phyloP scores from a whole-genome alignment of 2,113 vertebrate genomes.

The Pheucticus melanocephalus region DNA sequence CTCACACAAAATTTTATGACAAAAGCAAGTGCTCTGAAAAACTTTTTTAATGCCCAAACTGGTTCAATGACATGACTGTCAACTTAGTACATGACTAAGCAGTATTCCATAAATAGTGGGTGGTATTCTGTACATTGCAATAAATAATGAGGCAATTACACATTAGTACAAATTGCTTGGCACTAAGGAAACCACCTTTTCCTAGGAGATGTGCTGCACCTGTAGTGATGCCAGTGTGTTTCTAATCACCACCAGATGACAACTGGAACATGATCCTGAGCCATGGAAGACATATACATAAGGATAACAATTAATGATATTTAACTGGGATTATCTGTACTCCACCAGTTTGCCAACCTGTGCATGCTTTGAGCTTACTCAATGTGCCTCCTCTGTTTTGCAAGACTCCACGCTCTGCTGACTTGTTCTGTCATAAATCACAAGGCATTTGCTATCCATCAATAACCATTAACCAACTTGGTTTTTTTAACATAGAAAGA shows the following conservation, averaged over 20 bases:
- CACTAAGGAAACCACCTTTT: background rate
- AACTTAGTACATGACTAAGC: background rate
- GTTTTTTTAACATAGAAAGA: background rate
- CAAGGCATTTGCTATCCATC: background rate
- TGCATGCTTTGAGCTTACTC: background rate
- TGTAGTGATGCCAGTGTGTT: background rate
- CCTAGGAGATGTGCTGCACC: background rate
- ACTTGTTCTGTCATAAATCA: conserved; percentile 15
- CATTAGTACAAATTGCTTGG: background rate
- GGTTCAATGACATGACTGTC: background rate
- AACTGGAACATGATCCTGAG: background rate
- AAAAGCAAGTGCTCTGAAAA: background rate
- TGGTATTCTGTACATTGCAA: background rate
- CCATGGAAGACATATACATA: background rate
- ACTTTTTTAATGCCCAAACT: background rate
- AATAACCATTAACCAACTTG: conserved; percentile 25
- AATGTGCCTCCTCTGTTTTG: background rate
- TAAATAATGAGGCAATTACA: background rate
- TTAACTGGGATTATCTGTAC: conserved; percentile 40
- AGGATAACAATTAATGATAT: conserved; percentile 5
- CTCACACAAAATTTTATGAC: background rate
- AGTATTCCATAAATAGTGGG: background rate
- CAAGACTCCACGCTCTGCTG: conserved; percentile 38
- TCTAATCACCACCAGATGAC: background rate
- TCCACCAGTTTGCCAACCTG: background rate